Evolutionary conservation across 1,140 invertebrate species (phyloP).

Genomic region (Vanessa tameamea): DNA sequence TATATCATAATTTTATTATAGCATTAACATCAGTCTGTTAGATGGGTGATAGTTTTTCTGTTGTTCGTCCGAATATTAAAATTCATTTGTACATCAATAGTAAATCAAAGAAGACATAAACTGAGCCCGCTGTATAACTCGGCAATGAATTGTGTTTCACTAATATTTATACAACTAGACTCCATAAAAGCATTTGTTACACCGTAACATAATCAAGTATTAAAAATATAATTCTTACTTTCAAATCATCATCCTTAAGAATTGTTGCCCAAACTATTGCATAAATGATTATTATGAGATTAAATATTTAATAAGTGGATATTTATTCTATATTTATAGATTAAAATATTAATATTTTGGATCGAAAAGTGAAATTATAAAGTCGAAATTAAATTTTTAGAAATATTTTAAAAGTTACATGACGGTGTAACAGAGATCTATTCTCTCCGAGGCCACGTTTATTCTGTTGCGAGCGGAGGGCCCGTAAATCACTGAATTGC

Average conservation of each 20-base stretch:
- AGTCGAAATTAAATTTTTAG: background rate
- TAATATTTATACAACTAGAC: slow-evolving; percentile 66
- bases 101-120: slow-evolving; percentile 57
- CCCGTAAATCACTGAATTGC: slow-evolving; percentile 74
- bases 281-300: too few species aligned
- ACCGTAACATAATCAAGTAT: slow-evolving; percentile 27
- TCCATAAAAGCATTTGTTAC: slow-evolving; percentile 40
- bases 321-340: too few species aligned
- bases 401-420: background rate
- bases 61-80: background rate
- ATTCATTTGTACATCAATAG: slow-evolving; percentile 30
- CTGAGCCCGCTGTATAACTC: slow-evolving; percentile 54
- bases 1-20: background rate
- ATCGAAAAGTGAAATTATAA: background rate
- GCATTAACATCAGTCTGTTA: background rate
- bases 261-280: too few species aligned
- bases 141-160: slow-evolving; percentile 60
- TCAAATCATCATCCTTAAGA: too few species aligned
- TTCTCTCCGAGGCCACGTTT: slow-evolving; percentile 57
- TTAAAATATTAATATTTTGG: background rate
- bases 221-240: too few species aligned
- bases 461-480: slow-evolving; percentile 61
- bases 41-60: background rate
- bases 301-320: too few species aligned
- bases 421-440: slow-evolving; percentile 18